Percentiles rank a stretch among this genome's conserved stretches.
These are phyloP conservation scores for Hirudo medicinalis DNA, from an alignment of 1,140 invertebrate species.

Conservation along the genomic window DNA sequence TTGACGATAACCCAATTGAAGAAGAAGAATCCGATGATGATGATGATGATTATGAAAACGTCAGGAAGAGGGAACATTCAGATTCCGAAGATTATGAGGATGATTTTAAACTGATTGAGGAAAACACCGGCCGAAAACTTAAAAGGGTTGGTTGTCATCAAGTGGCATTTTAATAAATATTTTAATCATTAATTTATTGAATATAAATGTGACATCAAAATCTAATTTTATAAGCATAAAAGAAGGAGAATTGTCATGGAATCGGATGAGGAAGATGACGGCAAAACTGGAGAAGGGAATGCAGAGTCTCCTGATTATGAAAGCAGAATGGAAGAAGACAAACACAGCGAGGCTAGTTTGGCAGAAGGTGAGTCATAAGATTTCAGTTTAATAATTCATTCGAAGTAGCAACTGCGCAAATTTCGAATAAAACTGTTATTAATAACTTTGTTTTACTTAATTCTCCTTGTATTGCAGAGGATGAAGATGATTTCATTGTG, in stretches of 20 bases:
- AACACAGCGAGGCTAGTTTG: neutral
- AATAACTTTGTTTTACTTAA: neutral
- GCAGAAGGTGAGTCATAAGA: neutral
- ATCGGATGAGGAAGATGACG: neutral
- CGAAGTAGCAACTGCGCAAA: neutral
- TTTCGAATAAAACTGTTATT: neutral
- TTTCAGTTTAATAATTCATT: too few relatives aligned
- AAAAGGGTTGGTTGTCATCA: constrained; percentile 28
- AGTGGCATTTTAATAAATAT: neutral
- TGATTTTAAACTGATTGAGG: constrained; percentile 93
- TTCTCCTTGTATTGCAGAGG: constrained; percentile 35
- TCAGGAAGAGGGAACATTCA: constrained; percentile 25
- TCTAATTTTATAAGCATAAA: neutral
- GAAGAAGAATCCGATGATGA: constrained; percentile 56
- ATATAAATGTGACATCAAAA: neutral
- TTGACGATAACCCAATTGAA: constrained; percentile 82
- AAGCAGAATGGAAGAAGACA: neutral
- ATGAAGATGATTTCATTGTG: constrained; percentile 92
- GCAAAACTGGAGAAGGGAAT: neutral
- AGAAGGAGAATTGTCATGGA: neutral
- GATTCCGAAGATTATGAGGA: constrained; percentile 54
- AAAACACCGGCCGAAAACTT: constrained; percentile 92
- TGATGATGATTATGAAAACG: constrained; percentile 40
- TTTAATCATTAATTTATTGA: neutral
- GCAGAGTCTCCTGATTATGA: neutral